phyloP scores from a whole-genome alignment of 2,113 vertebrate species.

The Nannobrachium achirus region DNA sequence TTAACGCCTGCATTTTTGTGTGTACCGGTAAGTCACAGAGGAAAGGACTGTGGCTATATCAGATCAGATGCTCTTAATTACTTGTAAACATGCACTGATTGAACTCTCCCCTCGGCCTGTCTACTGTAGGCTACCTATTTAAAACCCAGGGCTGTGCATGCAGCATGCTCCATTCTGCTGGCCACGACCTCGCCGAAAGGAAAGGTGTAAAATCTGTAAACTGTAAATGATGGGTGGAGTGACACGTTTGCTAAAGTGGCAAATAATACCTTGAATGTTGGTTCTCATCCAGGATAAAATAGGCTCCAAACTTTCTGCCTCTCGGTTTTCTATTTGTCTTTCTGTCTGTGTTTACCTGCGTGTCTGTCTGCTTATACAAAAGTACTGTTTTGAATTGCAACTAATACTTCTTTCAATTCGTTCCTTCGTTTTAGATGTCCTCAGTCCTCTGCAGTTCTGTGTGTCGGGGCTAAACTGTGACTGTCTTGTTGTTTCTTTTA shows the following conservation, averaged over 20 bases:
- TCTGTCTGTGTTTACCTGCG: background rate
- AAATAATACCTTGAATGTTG: slow-evolving; percentile 34
- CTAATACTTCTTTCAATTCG: no score
- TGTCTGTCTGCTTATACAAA: background rate
- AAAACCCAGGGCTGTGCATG: slow-evolving; percentile 20
- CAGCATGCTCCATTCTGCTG: slow-evolving; percentile 52
- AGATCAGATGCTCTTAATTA: slow-evolving; percentile 6
- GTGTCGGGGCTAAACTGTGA: no score
- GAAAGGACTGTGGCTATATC: background rate
- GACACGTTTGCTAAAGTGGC: slow-evolving; percentile 34
- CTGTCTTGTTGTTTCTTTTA: no score
- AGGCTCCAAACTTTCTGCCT: slow-evolving; percentile 22
- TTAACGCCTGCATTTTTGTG: no score
- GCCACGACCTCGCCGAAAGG: slow-evolving; percentile 56
- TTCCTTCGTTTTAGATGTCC: no score
- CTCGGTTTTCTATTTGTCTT: slow-evolving; percentile 1
- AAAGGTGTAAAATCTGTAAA: no score
- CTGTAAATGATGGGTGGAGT: slow-evolving; percentile 44
- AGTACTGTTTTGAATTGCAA: no score
- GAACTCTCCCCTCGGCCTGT: slow-evolving; percentile 21
- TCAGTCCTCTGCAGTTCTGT: no score
- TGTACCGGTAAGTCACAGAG: slow-evolving; percentile 23
- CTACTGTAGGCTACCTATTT: no score
- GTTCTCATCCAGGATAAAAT: slow-evolving; percentile 38
- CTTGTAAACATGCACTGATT: slow-evolving; percentile 17